Evolutionary conservation across 2,888 invertebrate genomes (phyloP), one percentile per base, ranked within the genome.

Genomic region (Perdita meconis): DNA sequence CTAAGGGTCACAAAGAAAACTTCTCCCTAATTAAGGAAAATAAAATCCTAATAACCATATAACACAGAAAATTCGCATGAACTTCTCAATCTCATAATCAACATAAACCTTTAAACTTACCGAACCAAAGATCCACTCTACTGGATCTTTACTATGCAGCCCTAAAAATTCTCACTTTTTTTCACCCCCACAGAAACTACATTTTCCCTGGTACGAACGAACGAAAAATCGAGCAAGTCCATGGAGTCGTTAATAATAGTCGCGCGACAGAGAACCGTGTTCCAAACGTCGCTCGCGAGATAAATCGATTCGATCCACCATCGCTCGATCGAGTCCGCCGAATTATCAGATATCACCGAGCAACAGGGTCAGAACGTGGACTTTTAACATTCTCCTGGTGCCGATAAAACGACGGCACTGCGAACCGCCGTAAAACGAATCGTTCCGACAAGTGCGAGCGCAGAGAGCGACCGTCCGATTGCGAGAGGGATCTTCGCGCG

Each of bases 301-400:
- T 67, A 67, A 72, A 67, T 76, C 73, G 59, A 60, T 60, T 22
- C 24, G 53, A 16, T 5, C 19, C 16, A 30, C 38, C 19, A 19
- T 36, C 44, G 56, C 47, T 50, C 59, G 66, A n/a, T 57, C 57
- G 38, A 59, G 56, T 67, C 57, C 70, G 36, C 60, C 61, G 65
- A 51, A 66, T 76, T 64, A 76, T 72, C 66, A 30, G 72, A 72
- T 64, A 72, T 59, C 66, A 61, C 42, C 36, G 76, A 63, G 53
- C 50, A 44, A 53, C 65, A 50, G 36, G 12, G 12, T 36, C 30
- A 57, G 1, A 24, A 63, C 44, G 42, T 16, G 26, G 55, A 16
- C 36, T 63, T 56, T 55, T 26, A 24, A 61, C 44, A 30, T 38
- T 64, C 42, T 24, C 13, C 44, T 8, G 4, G 12, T 22, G 0